These are phyloP conservation scores for Rhincodon typus DNA, from an alignment of 2,797 vertebrate species.

Conservation along the genomic window DNA sequence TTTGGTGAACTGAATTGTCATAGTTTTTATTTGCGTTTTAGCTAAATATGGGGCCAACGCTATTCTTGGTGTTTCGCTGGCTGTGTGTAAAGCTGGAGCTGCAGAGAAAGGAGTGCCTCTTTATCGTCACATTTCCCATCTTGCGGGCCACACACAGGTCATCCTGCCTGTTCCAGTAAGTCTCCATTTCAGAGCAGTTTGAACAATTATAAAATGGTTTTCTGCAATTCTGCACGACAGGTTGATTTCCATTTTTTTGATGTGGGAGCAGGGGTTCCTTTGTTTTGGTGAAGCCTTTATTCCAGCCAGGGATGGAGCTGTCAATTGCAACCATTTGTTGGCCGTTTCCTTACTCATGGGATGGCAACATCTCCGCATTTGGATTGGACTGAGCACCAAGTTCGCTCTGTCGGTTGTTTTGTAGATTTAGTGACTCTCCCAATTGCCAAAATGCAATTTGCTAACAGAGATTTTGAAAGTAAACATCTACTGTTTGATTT, in stretches of 20 bases:
- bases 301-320: too few species aligned
- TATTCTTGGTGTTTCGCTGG: slow-evolving; percentile 92
- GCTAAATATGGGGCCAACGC: slow-evolving; percentile 97
- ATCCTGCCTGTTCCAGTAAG: slow-evolving; percentile 93
- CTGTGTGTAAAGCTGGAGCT: slow-evolving; percentile 96
- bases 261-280: not conserved
- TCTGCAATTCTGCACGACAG: not conserved
- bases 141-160: slow-evolving; percentile 89
- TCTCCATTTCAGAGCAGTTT: slow-evolving; percentile 22
- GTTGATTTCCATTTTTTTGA: not conserved
- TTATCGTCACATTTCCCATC: slow-evolving; percentile 91
- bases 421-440: not conserved
- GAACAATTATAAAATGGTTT: not conserved
- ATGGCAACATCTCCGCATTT: not conserved
- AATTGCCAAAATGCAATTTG: not conserved
- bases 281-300: not conserved
- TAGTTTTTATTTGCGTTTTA: slow-evolving; percentile 45
- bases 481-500: not conserved
- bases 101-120: slow-evolving; percentile 93
- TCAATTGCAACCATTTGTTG: not conserved
- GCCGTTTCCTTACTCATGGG: not conserved
- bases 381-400: not conserved
- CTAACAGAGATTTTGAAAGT: not conserved
- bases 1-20: not conserved
- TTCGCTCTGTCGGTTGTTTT: not conserved